Evolutionary conservation across 2,113 vertebrate genomes (phyloP).

Genomic region (Neolamprologus ventralis): DNA sequence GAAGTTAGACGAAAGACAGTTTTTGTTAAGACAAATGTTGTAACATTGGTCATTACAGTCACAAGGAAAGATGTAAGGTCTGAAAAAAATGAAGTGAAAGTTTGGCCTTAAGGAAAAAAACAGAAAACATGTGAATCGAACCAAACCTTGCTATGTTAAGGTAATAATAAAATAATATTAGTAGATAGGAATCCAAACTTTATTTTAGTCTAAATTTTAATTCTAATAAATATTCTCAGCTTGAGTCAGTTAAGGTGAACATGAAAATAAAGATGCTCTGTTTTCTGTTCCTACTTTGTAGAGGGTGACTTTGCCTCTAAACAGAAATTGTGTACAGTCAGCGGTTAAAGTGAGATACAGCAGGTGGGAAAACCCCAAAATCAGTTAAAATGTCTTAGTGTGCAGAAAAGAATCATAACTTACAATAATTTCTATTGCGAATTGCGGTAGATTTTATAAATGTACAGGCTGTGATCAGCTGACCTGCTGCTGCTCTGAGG

Average conservation of each 20-base stretch:
- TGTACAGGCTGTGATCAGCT: background rate
- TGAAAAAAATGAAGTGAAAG: background rate
- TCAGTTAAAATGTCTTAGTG: background rate
- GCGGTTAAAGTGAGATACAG: background rate
- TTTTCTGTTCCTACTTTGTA: background rate
- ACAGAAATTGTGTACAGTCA: background rate
- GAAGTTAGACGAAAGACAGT: background rate
- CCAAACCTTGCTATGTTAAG: background rate
- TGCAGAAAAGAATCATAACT: background rate
- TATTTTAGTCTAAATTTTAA: background rate
- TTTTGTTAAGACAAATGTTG: background rate
- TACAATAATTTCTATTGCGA: background rate
- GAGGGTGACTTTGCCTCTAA: background rate
- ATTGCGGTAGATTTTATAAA: fast-evolving
- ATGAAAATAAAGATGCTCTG: background rate
- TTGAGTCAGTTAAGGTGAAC: background rate
- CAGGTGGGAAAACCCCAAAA: background rate
- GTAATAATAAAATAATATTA: background rate
- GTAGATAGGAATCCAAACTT: background rate
- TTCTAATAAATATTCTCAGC: background rate
- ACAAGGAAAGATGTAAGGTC: background rate
- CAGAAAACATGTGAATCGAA: background rate
- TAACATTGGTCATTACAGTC: background rate
- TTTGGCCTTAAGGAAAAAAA: background rate
- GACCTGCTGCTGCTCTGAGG: background rate